Evolutionary conservation across 2,888 invertebrate genomes (phyloP), one percentile per base, ranked within the genome.

Genomic region (Pseudococcus jackbeardsleyi): DNA sequence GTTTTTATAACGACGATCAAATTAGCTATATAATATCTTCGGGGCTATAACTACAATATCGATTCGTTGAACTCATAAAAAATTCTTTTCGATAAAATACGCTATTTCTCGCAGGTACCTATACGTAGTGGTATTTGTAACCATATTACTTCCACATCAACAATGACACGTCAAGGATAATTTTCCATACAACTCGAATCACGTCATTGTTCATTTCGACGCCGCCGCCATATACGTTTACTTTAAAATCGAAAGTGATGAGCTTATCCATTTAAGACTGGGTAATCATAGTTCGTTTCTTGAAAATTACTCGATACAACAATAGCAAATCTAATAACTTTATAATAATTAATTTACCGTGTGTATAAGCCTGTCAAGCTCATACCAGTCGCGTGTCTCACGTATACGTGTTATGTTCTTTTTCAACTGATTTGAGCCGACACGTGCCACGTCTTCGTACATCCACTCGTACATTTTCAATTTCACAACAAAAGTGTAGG

Each of bases 261-360:
- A 82, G 79, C 79, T 82, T 46, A 46, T 82, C 19, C 79, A 42
- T 42, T 72, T 33, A 72, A 72, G 59, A 85, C 59, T n/a, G 12
- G 12, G 59, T 64, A 54, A 46, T 54, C 54, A 22, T 19, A 33
- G 15, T 11, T 85, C 17, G 59, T 85, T 54, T 85, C 84, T 50
- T 54, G 50, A 50, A 54, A 85, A 85, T 85, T 85, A 54, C 39
- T 54, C 46, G 12, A 54, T 33, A 22, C 17, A 54, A 85, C 85
- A 85, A 85, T 85, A 48, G 85, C 26, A 85, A 59, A 54, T 54
- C 33, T 59, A 85, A 85, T 85, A 85, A 85, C 79, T 19, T 82
- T 46, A 46, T 19, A 82, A 82, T 82, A 46, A 82, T 82, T 82
- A 82, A 82, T 82, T 82, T 82, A 82, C 46, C 79, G 19, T 11